phyloP scores from a whole-genome alignment of 2,888 invertebrate genomes.

The Leucoptera coffeella region DNA sequence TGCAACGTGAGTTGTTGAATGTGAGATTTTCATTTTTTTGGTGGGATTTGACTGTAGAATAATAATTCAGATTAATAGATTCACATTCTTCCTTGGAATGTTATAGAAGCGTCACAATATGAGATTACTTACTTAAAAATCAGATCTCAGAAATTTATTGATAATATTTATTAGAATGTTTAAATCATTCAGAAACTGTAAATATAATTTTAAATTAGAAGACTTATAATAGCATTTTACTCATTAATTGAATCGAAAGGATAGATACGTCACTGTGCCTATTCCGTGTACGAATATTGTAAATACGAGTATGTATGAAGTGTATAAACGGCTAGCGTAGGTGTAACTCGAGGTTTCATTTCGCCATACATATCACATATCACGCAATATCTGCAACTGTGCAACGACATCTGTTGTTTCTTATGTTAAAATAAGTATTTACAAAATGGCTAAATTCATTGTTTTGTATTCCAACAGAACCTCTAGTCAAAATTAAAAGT shows the following conservation, averaged over 20 bases:
- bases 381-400: constrained; percentile 22
- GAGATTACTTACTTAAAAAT: too few species aligned
- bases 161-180: too few species aligned
- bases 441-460: too few species aligned
- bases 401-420: constrained; percentile 16
- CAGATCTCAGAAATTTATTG: too few species aligned
- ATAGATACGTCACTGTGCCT: constrained; percentile 33
- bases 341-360: constrained; percentile 33
- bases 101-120: too few species aligned
- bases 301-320: too few species aligned
- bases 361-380: constrained; percentile 46
- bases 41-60: too few species aligned
- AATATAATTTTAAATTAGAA: constrained; percentile 21
- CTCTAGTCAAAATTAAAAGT: constrained; percentile 66
- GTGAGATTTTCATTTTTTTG: too few species aligned
- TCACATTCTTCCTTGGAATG: too few species aligned
- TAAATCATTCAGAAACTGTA: constrained; percentile 21
- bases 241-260: constrained; percentile 18
- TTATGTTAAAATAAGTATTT: constrained; percentile 27
- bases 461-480: constrained; percentile 61
- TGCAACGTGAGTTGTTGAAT: too few species aligned
- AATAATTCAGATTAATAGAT: too few species aligned
- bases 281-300: constrained; percentile 15
- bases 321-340: too few species aligned
- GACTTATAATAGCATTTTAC: constrained; percentile 13